Evolutionary conservation across 2,888 invertebrate genomes (phyloP).

Genomic region (Cremastinae sp.): DNA sequence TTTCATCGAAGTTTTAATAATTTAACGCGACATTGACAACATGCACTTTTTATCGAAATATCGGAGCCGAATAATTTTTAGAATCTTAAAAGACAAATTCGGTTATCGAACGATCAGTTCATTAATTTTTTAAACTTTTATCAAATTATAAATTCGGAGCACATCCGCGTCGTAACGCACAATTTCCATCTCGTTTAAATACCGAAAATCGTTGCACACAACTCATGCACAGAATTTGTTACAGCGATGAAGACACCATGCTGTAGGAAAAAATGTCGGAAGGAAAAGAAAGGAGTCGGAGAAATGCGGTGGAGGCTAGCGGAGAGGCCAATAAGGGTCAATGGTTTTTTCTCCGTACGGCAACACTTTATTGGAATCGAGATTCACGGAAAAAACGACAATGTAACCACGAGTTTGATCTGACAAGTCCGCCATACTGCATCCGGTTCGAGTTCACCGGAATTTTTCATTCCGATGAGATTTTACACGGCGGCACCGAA

Average conservation of each 20-base stretch:
- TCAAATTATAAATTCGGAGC: too few relatives aligned
- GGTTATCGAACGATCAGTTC: too few relatives aligned
- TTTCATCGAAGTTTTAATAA: background rate
- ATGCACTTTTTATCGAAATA: too few relatives aligned
- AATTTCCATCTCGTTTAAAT: too few relatives aligned
- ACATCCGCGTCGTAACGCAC: too few relatives aligned
- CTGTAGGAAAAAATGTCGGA: slow-evolving; percentile 6
- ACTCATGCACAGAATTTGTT: slow-evolving; percentile 12
- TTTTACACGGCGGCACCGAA: slow-evolving; percentile 21
- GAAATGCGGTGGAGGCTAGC: background rate
- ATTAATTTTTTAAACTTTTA: too few relatives aligned
- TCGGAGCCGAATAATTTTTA: too few relatives aligned
- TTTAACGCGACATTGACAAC: background rate
- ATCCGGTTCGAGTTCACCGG: slow-evolving; percentile 68
- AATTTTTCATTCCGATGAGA: slow-evolving; percentile 15
- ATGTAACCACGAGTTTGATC: slow-evolving; percentile 30
- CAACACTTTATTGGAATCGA: slow-evolving; percentile 14
- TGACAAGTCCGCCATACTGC: slow-evolving; percentile 77
- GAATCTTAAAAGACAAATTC: too few relatives aligned
- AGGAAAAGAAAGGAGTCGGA: background rate
- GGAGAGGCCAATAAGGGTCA: background rate
- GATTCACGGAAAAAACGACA: background rate
- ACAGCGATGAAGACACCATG: background rate
- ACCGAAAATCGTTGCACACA: too few relatives aligned
- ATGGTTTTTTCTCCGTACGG: background rate